These are phyloP conservation scores for Bombus breviceps DNA, from an alignment of 1,140 invertebrate species.

Conservation along the genomic window DNA sequence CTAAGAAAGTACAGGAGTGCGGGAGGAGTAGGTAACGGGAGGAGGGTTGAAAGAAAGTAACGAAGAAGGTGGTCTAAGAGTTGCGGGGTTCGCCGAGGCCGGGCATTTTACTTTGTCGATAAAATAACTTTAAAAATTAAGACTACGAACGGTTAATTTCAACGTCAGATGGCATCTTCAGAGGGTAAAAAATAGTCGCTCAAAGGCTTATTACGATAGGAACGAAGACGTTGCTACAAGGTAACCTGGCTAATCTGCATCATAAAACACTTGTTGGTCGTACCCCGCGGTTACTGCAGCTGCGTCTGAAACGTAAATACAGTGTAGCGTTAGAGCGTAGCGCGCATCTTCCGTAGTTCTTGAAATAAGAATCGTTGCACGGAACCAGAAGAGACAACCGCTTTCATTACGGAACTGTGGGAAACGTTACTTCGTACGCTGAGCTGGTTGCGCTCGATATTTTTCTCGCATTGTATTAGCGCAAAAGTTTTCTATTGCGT, in stretches of 20 bases:
- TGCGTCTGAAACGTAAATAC: constrained; percentile 55
- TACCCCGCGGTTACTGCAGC: constrained; percentile 35
- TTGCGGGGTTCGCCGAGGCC: constrained; percentile 1
- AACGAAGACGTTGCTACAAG: neutral
- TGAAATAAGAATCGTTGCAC: neutral
- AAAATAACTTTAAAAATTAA: constrained; percentile 61
- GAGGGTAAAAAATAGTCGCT: constrained; percentile 11
- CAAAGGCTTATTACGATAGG: constrained; percentile 17
- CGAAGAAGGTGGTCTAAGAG: constrained; percentile 5
- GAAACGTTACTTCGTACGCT: neutral
- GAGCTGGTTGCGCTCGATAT: neutral
- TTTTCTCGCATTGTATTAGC: neutral
- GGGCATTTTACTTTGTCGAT: constrained; percentile 45
- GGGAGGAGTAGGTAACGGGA: neutral
- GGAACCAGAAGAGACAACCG: neutral
- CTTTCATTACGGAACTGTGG: neutral
- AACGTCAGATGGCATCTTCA: neutral
- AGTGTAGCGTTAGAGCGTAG: neutral
- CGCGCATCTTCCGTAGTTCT: neutral
- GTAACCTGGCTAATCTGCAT: constrained; percentile 55
- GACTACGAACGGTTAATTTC: constrained; percentile 20
- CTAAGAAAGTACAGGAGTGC: constrained; percentile 41
- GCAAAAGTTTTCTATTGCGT: neutral
- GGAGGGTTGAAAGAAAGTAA: neutral
- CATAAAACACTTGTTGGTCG: constrained; percentile 60